A percentile compares a stretch with the other conserved stretches of the same genome.
These are phyloP conservation scores for Palythoa grandiflora DNA, from an alignment of 92 coral and sea anemone genomes.

Conservation along the genomic window DNA sequence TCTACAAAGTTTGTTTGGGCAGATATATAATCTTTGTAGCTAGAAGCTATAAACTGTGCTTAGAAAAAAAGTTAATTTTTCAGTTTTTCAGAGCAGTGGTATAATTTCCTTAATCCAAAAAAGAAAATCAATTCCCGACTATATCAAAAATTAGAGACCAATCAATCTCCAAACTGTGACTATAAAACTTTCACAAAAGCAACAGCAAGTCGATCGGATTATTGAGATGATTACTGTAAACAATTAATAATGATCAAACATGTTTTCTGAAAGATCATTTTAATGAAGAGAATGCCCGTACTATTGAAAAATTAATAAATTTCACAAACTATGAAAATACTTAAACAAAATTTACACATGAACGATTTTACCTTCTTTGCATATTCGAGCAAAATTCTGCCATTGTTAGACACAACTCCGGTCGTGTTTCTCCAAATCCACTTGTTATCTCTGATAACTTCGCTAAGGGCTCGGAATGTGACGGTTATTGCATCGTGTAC, in stretches of 20 bases:
- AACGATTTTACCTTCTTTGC: neutral
- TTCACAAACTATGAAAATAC: no score
- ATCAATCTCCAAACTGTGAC: neutral
- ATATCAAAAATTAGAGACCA: conserved; percentile 7
- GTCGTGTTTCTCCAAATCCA: conserved; percentile 36
- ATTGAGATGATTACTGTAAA: no score
- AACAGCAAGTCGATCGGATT: neutral
- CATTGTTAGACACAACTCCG: neutral
- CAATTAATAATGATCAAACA: no score
- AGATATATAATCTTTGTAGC: no score
- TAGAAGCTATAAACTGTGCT: no score
- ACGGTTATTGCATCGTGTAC: conserved; percentile 43
- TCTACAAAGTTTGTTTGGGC: no score
- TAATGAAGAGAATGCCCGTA: no score
- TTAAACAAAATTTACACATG: neutral
- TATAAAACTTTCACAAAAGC: neutral
- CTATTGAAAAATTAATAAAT: no score
- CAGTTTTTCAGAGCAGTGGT: no score
- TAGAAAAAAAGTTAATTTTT: neutral
- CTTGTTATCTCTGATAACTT: neutral
- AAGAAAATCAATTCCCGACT: neutral
- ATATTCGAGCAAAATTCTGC: neutral
- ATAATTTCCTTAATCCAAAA: no score
- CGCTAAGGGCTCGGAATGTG: conserved; percentile 20
- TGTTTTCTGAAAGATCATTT: no score